phyloP scores from a whole-genome alignment of 2,113 vertebrate genomes.

The Argyrosomus japonicus region DNA sequence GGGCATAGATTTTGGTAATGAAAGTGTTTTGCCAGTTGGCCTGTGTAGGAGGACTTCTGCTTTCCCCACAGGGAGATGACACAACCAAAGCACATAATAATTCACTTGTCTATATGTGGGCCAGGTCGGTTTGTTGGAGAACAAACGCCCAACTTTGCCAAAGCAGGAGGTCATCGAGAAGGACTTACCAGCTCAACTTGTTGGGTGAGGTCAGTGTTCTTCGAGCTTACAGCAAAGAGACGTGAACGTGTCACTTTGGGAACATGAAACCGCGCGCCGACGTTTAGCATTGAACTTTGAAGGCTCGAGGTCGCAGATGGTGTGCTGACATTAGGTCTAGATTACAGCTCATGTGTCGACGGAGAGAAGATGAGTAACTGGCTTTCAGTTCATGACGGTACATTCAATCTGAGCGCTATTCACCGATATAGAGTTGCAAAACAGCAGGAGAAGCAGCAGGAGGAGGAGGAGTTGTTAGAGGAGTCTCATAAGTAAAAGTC shows the following conservation, averaged over 20 bases:
- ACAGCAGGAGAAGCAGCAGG: background rate
- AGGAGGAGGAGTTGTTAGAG: background rate
- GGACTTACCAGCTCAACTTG: background rate
- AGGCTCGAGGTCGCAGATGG: constrained; percentile 39
- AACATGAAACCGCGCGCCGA: constrained; percentile 28
- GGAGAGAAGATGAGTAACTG: background rate
- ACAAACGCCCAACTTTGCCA: constrained; percentile 12
- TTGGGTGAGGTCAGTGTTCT: background rate
- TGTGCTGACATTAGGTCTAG: constrained; percentile 1
- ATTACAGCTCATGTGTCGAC: constrained; percentile 30
- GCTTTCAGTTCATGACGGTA: background rate
- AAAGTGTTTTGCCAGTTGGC: constrained; percentile 66
- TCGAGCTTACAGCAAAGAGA: background rate
- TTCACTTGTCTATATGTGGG: constrained; percentile 43
- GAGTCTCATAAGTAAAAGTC: too few relatives aligned
- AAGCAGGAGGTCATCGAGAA: background rate
- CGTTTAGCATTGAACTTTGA: background rate
- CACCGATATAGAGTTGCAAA: background rate
- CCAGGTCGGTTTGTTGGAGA: constrained; percentile 9
- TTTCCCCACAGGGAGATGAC: constrained; percentile 65
- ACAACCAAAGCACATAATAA: constrained; percentile 51
- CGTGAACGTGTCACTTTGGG: background rate
- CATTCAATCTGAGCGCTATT: background rate
- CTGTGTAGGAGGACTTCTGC: constrained; percentile 62
- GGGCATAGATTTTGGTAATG: constrained; percentile 55